Base-by-base conservation (phyloP, 2,797 vertebrate species). In the Cuniculus paca region DNA sequence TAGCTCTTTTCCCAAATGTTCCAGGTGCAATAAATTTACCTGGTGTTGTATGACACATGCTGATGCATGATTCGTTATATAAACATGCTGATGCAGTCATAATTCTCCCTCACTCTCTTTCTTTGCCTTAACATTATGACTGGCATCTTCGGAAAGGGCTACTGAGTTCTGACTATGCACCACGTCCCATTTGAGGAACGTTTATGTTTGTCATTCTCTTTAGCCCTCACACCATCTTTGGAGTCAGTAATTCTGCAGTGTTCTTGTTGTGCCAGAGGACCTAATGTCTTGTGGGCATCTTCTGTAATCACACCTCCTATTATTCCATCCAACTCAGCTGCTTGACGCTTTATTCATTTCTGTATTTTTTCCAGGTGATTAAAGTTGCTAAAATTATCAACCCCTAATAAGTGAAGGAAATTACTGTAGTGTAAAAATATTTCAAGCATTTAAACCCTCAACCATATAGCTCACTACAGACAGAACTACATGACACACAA, bases 391-490 rank as follows among this genome's bases (percentile, higher is more conserved):
- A 96, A 95, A 83, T 48, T 86, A 75, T 68, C 58, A 93, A 48
- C 2, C 2, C 5, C 22, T 93, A 83, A 28, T 17, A 80, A 86
- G 26, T 88, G 50, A 75, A 93, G 70, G 5, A 36, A 94, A 87
- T 72, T 61, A 79, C 22, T 63, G 1, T 75, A 13, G 13, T 56
- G 81, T 31, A 95, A 70, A 88, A 92, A 88, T 92, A 85, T 54
- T 86, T 92, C 48, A 92, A 92, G 68, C 77, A 86, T 48, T 81
- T 52, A 81, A 80, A 72, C 34, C 31, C 26, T 92, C 80, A 93
- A 72, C 7, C 70, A 80, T 19, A 84, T 16, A 80, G 48, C 42
- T 80, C 94, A 88, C 39, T 63, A 70, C 3, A 58, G 50, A 65
- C 19, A 72, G n/a, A 77, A 88, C 28, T 70, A 45, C 9, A 20